Conservation (phyloP, 23 tunicate genomes). For the Halocynthia aurantium region DNA sequence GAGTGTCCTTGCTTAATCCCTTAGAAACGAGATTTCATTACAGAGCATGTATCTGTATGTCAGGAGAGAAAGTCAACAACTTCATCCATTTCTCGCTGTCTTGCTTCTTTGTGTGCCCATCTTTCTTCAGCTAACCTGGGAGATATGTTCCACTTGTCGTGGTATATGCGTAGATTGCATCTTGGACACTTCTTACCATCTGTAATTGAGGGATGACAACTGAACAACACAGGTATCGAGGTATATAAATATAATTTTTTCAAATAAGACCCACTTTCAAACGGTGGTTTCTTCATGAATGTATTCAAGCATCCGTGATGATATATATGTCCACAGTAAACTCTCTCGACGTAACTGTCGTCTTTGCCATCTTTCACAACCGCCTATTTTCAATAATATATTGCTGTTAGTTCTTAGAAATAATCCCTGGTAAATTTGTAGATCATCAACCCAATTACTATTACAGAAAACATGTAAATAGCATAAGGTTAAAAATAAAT, state of each 20-base stretch:
- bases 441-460: no score
- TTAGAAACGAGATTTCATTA: not conserved
- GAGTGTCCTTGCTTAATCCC: not conserved
- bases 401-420: no score
- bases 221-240: not conserved
- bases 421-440: no score
- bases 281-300: slow-evolving; percentile 96
- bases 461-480: no score
- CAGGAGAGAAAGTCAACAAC: slow-evolving; percentile 81
- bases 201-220: not conserved
- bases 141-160: slow-evolving; percentile 89
- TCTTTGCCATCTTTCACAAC: slow-evolving; percentile 45
- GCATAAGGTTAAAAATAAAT: no score
- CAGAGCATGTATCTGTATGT: slow-evolving; percentile 1
- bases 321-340: slow-evolving; percentile 87
- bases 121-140: slow-evolving; percentile 85
- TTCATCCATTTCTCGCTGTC: slow-evolving; percentile 87
- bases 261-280: slow-evolving; percentile 35
- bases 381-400: slow-evolving; percentile 14
- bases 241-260: not conserved
- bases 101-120: slow-evolving; percentile 92
- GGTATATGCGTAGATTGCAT: slow-evolving; percentile 65
- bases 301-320: slow-evolving; percentile 92
- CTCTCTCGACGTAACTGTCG: slow-evolving; percentile 70
- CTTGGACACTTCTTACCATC: slow-evolving; percentile 87